Evolutionary conservation across 2,797 vertebrate species (phyloP), one percentile per base, ranked within the genome.

Genomic region (Xiphorhynchus erythropygius): DNA sequence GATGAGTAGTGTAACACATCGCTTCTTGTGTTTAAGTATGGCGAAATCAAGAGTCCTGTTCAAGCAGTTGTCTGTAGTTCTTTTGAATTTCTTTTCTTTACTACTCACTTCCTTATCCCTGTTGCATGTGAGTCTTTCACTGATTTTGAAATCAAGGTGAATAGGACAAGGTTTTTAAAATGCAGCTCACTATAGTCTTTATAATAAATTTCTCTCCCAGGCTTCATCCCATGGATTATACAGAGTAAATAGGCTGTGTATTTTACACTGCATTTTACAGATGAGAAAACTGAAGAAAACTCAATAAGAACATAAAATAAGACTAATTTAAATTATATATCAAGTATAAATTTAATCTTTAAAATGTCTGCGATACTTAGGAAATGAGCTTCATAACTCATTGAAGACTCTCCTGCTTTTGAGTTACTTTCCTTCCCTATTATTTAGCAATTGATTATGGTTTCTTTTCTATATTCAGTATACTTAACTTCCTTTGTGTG

Each of bases 291-390:
- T 85, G 79, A 77, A 96, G 82, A 94, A 96, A 95, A 94, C 28
- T 78, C 49, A 60, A 33, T 81, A 91, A 94, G 90, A 96, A 93
- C 74, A 84, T 93, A 93, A 94, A 95, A 95, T 87, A 92, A 93
- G 95, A 91, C 80, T 92, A 97, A 96, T 95, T 96, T 92, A 96
- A 97, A 79, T 73, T 81, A 67, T 74, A 67, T 87, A 91, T 82
- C 65, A 94, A 84, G 25, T 85, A 94, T 82, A 94, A 97, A 97
- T 96, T 42, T 78, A 96, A 94, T 93, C 80, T 90, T 94, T 93
- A 64, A 96, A 97, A 94, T 81, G 35, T n/a, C 55, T 87, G 56
- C 86, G 88, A 95, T 93, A 90, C 60, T 88, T 87, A 80, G 67
- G 79, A 96, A 97, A 96, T 96, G 77, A 97, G 37, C 57, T 90